Conservation (phyloP, 2,113 vertebrate genomes). For the Neolamprologus brichardi region DNA sequence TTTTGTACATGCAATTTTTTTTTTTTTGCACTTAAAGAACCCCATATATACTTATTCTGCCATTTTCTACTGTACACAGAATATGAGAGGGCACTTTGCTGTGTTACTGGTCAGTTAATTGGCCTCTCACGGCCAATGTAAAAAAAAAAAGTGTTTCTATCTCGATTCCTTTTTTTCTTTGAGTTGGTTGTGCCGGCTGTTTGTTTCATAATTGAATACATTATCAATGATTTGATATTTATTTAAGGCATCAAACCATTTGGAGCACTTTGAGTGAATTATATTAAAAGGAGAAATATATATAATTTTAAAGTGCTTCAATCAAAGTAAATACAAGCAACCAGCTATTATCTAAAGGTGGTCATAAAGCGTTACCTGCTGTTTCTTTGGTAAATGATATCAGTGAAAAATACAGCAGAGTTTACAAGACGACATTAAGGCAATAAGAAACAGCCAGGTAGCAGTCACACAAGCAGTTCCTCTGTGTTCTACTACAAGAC, state of each 20-base stretch:
- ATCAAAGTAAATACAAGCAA: not conserved
- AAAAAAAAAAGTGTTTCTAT: not conserved
- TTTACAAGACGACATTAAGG: constrained; percentile 23
- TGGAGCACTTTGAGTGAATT: not conserved
- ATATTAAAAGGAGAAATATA: not conserved
- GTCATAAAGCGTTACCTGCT: not conserved
- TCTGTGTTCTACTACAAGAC: not conserved
- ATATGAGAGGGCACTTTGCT: not conserved
- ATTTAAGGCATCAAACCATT: constrained; percentile 2
- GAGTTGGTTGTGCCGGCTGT: not conserved
- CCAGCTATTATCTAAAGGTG: not conserved
- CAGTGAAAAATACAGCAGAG: not conserved
- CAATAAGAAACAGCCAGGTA: not conserved
- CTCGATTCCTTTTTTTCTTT: not conserved
- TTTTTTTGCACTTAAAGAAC: not conserved
- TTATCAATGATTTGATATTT: not conserved
- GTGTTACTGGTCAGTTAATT: not conserved
- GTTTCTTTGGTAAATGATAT: constrained; percentile 25
- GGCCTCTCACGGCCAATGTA: not conserved
- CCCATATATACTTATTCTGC: not conserved
- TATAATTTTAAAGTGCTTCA: not conserved
- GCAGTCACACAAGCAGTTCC: not conserved
- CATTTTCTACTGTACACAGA: not conserved
- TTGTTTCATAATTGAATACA: not conserved
- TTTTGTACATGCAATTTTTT: not conserved